Evolutionary conservation across 2,888 invertebrate species (phyloP), one percentile per base, ranked within the genome.

Genomic region (Rhimphoctona megacephalus): DNA sequence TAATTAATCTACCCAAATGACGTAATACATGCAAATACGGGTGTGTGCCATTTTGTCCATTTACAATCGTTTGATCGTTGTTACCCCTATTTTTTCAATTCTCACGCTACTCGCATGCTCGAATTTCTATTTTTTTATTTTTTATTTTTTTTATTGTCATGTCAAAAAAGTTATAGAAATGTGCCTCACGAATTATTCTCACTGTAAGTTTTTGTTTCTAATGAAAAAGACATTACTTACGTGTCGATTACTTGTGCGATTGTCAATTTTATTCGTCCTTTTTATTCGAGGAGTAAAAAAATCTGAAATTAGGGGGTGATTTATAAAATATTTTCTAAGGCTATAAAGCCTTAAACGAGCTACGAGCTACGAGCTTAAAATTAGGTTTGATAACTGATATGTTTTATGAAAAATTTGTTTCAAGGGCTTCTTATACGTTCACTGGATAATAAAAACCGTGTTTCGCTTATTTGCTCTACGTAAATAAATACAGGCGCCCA

Each of bases 11-110:
- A 30, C 19, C 30, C 49, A 11, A 25, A 70, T 72, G 69, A 77
- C 77, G 73, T 69, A 69, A 67, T 54, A 46, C 25, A 43, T 39
- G 30, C 17, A 30, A 61, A 30, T 30, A 61, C 30, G 17, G 30
- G 17, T 30, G 30, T 1, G 30, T 17, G 30, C 61, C 30, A 7
- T 17, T 30, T 30, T 30, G 30, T 6, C 6, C 17, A 6, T 61
- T 61, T 17, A 14, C 30, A 17, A 61, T 30, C 30, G 61, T 61
- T 17, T 17, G 4, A 49, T 19, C 19, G 6, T 49, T 49, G 19
- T n/a, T 17, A 17, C 61, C 61, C 61, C 30, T 30, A 30, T 61
- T 30, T 25, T 57, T 57, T 25, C 25, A 57, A 57, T 3, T 14
- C 61, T 61, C 30, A 17, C 61, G 17, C 0, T 61, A 17, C 30